Conservation (phyloP, 2,113 vertebrate species). For the Cacatua alba region DNA sequence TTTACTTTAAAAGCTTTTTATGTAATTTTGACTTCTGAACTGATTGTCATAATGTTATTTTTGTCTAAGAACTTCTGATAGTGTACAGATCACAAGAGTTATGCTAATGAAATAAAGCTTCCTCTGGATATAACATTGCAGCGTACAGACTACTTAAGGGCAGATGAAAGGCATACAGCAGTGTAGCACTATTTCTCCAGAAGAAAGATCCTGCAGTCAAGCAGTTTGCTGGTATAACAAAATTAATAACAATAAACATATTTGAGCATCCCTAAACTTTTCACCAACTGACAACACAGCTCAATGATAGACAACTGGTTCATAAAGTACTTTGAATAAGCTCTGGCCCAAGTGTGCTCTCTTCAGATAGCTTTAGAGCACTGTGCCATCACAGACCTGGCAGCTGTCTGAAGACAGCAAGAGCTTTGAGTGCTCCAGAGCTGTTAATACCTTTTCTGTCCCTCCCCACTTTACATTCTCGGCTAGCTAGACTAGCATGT, state of each 20-base stretch:
- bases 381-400: not conserved
- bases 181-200: not conserved
- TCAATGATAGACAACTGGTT: not conserved
- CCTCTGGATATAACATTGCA: not conserved
- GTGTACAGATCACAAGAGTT: not conserved
- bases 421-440: not conserved
- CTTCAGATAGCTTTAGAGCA: not conserved
- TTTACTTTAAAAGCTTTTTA: slow-evolving; percentile 55
- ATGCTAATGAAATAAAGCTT: slow-evolving; percentile 11
- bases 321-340: not conserved
- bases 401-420: not conserved
- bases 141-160: not conserved
- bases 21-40: not conserved
- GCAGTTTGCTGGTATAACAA: not conserved
- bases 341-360: not conserved
- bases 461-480: fast-evolving
- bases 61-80: not conserved
- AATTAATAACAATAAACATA: not conserved
- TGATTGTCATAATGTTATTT: slow-evolving; percentile 14
- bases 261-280: not conserved
- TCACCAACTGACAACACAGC: not conserved
- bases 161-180: not conserved
- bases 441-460: not conserved
- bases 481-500: not conserved
- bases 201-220: not conserved